phyloP scores from a whole-genome alignment of 37 sponge, comb jelly and placozoan genomes.

The Agelas oroides region DNA sequence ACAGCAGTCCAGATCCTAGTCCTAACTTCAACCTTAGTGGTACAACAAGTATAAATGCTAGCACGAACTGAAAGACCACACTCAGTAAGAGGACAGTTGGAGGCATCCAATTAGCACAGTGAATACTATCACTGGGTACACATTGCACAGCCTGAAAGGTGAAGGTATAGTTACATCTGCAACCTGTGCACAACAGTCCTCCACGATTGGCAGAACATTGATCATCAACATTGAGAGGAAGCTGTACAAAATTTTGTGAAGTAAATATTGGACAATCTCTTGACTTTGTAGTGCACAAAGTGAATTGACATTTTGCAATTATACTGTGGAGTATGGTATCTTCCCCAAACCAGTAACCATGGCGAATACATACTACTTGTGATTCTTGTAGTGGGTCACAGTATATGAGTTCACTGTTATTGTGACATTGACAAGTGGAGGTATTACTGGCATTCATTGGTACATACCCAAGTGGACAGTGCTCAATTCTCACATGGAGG shows the following conservation, averaged over 20 bases:
- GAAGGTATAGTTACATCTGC: not conserved
- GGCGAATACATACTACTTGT: too few relatives aligned
- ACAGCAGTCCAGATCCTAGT: not conserved
- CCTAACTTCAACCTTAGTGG: not conserved
- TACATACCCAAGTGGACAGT: too few relatives aligned
- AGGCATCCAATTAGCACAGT: not conserved
- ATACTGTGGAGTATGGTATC: too few relatives aligned
- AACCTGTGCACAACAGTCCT: not conserved
- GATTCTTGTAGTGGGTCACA: too few relatives aligned
- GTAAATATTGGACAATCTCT: too few relatives aligned
- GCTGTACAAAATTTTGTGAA: not conserved
- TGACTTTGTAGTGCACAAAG: not conserved
- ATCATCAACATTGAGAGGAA: not conserved
- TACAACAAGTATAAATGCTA: not conserved
- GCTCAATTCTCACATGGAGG: too few relatives aligned
- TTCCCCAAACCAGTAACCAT: too few relatives aligned
- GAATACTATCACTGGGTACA: not conserved
- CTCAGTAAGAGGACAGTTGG: too few relatives aligned
- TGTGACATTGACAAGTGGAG: too few relatives aligned
- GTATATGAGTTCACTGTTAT: too few relatives aligned
- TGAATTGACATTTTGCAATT: too few relatives aligned
- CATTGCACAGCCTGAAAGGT: slow-evolving; percentile 7
- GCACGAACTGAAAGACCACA: slow-evolving; percentile 1
- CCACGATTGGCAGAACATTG: slow-evolving; percentile 1
- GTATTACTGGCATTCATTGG: too few relatives aligned